Evolutionary conservation across 64 coral and sea anemone genomes (phyloP), one percentile per base, ranked within the genome.

Genomic region (Montipora cactus): DNA sequence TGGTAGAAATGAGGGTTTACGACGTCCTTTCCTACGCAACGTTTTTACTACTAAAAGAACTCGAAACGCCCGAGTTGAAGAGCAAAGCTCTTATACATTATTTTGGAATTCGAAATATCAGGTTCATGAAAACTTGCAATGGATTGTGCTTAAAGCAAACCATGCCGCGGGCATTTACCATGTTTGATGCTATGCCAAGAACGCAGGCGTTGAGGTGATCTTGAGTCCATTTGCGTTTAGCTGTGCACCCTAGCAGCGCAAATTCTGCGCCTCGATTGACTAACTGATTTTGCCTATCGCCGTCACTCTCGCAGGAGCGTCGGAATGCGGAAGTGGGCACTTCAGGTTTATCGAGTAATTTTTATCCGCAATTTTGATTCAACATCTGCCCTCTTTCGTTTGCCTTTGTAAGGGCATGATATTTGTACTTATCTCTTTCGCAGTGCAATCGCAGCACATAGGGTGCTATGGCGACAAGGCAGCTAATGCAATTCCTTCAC

Each of bases 391-490:
- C 48, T 16, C 49, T 9, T 53, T 22, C 19, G n/a, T 21, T 51
- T 7, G 44, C 11, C 3, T 76, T 74, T 4, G 5, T 23, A n/a
- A 68, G 5, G 14, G 18, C 66, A 5, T 16, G 14, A 68, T 12
- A 15, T 21, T 25, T 23, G 19, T 81, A 4, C 59, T 82, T 0
- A 14, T 15, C 22, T 49, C 21, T 53, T 53, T 19, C 58, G 5
- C 23, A 89, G 87, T 89, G 21, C 71, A 57, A 46, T 59, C 25
- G 15, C 51, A 75, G 2, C 72, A 77, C 47, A 47, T 91, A 44
- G 89, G 89, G 18, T 91, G 89, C 44, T 91, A 91, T 71, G 78
- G 47, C 15, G 77, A 91, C 64, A 89, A 89, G 16, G 16, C 62
- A 9, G 44, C 78, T 3, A 18, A 49, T 57, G 89, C 59, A 67